Percentiles rank a stretch among this genome's conserved stretches.
Evolutionary conservation across 1,140 invertebrate genomes (phyloP).

Genomic region (Drosophila fuyamai): DNA sequence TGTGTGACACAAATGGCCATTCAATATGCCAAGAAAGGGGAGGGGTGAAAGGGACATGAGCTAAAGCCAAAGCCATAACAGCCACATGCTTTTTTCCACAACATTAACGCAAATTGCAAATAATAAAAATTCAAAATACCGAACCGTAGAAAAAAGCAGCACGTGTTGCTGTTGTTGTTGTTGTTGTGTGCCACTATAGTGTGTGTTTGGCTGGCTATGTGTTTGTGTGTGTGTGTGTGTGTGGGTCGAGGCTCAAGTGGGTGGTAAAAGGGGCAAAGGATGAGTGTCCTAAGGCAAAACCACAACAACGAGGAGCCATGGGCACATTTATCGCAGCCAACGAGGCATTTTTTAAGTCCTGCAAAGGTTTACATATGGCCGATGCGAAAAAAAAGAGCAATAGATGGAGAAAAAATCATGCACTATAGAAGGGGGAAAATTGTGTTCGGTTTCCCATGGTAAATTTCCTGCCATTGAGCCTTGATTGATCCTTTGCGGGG

Average conservation of each 20-base stretch:
- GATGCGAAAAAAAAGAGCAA: constrained; percentile 13
- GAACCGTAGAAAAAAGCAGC: constrained; percentile 72
- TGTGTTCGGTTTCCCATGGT: constrained; percentile 19
- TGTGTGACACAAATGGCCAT: constrained; percentile 78
- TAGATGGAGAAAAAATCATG: constrained; percentile 27
- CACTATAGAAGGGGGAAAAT: constrained; percentile 14
- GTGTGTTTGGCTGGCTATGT: not conserved
- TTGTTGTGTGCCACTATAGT: constrained; percentile 32
- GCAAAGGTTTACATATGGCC: constrained; percentile 46
- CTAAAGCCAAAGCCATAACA: constrained; percentile 81
- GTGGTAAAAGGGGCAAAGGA: constrained; percentile 12
- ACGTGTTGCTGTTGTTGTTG: constrained; percentile 65
- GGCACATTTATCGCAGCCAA: constrained; percentile 77
- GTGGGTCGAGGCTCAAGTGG: constrained; percentile 5
- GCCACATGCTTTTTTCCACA: constrained; percentile 83
- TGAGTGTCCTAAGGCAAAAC: constrained; percentile 51
- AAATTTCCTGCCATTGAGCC: constrained; percentile 29
- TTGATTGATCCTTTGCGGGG: constrained; percentile 33
- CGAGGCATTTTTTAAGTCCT: constrained; percentile 75
- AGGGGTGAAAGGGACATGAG: constrained; percentile 37
- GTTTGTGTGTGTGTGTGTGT: constrained; percentile 13
- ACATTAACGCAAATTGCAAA: constrained; percentile 84
- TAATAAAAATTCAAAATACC: constrained; percentile 84
- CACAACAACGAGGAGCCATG: constrained; percentile 66
- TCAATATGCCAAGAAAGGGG: constrained; percentile 69